These are phyloP conservation scores for Heliothis subflexa DNA, from an alignment of 1,140 invertebrate genomes.

Conservation along the genomic window DNA sequence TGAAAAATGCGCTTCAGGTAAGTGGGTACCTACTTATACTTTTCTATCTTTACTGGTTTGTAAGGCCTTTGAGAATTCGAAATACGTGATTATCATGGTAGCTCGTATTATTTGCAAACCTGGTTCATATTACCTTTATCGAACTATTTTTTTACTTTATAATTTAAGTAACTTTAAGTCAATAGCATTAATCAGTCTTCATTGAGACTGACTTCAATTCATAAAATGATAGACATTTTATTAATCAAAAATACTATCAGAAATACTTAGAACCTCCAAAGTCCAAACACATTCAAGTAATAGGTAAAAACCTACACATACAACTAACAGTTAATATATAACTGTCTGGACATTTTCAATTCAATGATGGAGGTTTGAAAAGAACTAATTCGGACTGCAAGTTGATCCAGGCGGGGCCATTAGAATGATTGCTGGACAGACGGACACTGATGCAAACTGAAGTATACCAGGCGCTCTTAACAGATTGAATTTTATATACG, in stretches of 20 bases:
- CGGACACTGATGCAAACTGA: slow-evolving; percentile 67
- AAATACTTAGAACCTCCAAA: not conserved
- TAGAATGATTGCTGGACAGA: slow-evolving; percentile 78
- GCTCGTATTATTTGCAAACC: too few relatives aligned
- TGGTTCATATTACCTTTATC: too few relatives aligned
- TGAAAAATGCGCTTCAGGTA: too few relatives aligned
- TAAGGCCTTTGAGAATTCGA: too few relatives aligned
- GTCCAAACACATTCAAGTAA: not conserved
- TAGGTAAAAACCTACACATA: slow-evolving; percentile 17
- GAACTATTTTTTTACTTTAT: too few relatives aligned
- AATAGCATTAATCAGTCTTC: too few relatives aligned
- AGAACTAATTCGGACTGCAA: slow-evolving; percentile 80
- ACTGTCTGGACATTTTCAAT: slow-evolving; percentile 74
- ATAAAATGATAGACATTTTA: not conserved
- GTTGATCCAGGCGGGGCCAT: slow-evolving; percentile 71
- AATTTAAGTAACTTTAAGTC: too few relatives aligned
- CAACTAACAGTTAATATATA: slow-evolving; percentile 31
- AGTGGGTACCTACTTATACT: too few relatives aligned
- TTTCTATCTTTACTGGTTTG: too few relatives aligned
- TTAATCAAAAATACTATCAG: not conserved
- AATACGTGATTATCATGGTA: too few relatives aligned
- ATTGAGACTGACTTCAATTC: too few relatives aligned
- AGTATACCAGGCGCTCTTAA: slow-evolving; percentile 69
- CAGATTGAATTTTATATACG: slow-evolving; percentile 73
- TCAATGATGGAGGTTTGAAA: slow-evolving; percentile 77